Evolutionary conservation across 2,888 invertebrate genomes (phyloP).

Genomic region (Tetranychus truncatus): DNA sequence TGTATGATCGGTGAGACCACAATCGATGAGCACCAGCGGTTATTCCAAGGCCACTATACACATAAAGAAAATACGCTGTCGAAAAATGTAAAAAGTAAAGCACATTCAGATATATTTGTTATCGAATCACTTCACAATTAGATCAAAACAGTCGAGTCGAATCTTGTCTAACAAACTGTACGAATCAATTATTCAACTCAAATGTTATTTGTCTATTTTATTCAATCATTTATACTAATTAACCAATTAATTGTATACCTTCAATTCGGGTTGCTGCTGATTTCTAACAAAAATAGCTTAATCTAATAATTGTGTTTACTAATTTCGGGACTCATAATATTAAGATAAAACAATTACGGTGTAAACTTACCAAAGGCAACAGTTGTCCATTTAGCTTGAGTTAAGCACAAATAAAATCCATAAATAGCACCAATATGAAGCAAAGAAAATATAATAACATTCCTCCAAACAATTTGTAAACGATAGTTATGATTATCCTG

Average conservation of each 20-base stretch:
- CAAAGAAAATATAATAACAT: slow-evolving; percentile 25
- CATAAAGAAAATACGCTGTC: slow-evolving; percentile 42
- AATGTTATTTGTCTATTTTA: no score
- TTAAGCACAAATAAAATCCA: slow-evolving; percentile 25
- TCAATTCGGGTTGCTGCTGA: no score
- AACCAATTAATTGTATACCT: no score
- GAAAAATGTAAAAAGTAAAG: neutral
- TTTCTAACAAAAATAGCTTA: neutral
- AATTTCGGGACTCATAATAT: neutral
- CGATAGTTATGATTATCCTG: neutral
- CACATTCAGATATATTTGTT: neutral
- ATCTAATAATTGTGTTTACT: neutral
- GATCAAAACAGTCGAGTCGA: no score
- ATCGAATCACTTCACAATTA: neutral
- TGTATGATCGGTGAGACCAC: slow-evolving; percentile 83
- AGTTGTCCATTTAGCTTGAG: slow-evolving; percentile 25
- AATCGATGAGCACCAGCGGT: slow-evolving; percentile 85
- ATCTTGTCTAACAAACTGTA: no score
- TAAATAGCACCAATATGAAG: slow-evolving; percentile 26
- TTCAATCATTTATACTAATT: no score
- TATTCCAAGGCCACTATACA: slow-evolving; percentile 56
- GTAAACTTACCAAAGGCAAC: slow-evolving; percentile 23
- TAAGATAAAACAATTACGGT: neutral
- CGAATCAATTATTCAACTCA: no score
- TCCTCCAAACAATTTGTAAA: slow-evolving; percentile 26